These are phyloP conservation scores for Felis chaus DNA, from an alignment of 2,113 vertebrate species.

Conservation along the genomic window DNA sequence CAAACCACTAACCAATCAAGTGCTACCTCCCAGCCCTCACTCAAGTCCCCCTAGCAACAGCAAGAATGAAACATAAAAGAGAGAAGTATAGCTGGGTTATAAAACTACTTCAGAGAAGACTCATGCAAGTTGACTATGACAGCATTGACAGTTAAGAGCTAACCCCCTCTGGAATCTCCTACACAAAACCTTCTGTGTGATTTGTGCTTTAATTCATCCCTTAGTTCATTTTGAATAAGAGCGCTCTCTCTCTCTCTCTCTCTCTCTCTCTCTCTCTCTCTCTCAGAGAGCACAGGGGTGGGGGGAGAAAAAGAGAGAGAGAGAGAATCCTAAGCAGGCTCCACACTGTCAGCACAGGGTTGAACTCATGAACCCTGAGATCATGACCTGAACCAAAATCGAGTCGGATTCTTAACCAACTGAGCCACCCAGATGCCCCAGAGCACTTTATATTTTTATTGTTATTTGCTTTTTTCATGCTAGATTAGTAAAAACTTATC, in stretches of 20 bases:
- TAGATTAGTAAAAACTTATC: background rate
- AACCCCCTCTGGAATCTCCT: background rate
- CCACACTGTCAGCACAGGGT: no score
- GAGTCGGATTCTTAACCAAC: no score
- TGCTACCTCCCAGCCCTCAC: background rate
- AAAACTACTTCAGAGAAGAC: background rate
- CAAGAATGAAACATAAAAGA: background rate
- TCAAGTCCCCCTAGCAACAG: background rate
- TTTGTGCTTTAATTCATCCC: background rate
- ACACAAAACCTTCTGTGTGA: background rate
- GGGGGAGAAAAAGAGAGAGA: background rate
- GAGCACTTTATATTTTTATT: background rate
- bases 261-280: no score
- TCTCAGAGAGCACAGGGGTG: no score
- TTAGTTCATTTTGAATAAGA: conserved; percentile 14
- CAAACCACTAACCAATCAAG: background rate
- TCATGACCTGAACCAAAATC: no score
- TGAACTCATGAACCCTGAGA: no score
- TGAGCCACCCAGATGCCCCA: no score
- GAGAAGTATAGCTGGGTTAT: background rate
- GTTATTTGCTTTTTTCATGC: background rate
- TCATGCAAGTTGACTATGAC: background rate
- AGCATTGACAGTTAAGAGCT: background rate
- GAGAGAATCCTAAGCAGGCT: no score
- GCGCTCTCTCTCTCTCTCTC: background rate